phyloP scores from a whole-genome alignment of 2,113 vertebrate species.

The Polypterus bichir region DNA sequence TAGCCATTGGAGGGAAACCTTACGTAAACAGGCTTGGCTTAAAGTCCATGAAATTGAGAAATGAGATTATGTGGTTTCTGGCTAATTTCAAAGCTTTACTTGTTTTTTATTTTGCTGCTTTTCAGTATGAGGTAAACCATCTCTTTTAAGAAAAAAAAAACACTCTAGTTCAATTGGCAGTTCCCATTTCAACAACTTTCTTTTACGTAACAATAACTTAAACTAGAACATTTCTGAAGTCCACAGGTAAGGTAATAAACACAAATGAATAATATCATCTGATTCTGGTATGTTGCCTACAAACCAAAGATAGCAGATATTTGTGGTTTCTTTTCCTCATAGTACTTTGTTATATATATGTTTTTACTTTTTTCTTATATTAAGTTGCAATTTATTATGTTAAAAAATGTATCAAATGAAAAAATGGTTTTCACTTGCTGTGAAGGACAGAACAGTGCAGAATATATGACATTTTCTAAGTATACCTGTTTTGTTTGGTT shows the following conservation, averaged over 20 bases:
- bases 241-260: not conserved
- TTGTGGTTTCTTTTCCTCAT: too few relatives aligned
- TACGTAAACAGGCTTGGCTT: constrained; percentile 38
- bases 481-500: too few relatives aligned
- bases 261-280: too few relatives aligned
- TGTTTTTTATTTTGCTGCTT: constrained; percentile 29
- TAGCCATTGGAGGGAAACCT: constrained; percentile 31
- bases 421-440: too few relatives aligned
- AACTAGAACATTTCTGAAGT: constrained; percentile 19
- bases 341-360: too few relatives aligned
- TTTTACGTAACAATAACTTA: constrained; percentile 12
- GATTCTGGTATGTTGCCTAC: too few relatives aligned
- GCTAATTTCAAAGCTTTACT: constrained; percentile 47
- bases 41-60: constrained; percentile 74
- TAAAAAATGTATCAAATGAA: too few relatives aligned
- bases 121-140: constrained; percentile 25
- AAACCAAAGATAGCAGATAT: too few relatives aligned
- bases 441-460: too few relatives aligned
- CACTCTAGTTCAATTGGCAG: not conserved
- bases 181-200: constrained; percentile 6
- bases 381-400: too few relatives aligned
- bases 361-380: too few relatives aligned
- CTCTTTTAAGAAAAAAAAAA: not conserved
- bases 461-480: too few relatives aligned
- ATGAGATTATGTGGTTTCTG: constrained; percentile 57